phyloP scores from a whole-genome alignment of 1,140 invertebrate genomes.

The Drosophila ambigua region DNA sequence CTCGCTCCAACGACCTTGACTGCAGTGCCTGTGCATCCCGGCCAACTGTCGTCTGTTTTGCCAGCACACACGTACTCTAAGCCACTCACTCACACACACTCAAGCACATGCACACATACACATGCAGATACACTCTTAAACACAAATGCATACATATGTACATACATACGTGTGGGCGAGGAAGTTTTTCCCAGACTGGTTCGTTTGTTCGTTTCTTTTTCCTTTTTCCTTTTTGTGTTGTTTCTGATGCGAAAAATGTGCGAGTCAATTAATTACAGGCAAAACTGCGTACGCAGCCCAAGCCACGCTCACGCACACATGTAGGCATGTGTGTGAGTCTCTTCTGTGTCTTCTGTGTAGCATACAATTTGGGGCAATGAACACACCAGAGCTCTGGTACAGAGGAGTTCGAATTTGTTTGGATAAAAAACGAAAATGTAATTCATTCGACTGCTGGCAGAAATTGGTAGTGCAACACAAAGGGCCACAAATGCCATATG shows the following conservation, averaged over 20 bases:
- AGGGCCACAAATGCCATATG: conserved; percentile 54
- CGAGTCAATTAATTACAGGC: conserved; percentile 78
- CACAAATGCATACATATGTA: not conserved
- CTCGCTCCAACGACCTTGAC: conserved; percentile 58
- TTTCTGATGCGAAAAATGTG: conserved; percentile 64
- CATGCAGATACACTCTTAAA: not conserved
- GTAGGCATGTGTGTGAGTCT: conserved; percentile 25
- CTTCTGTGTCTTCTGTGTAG: conserved; percentile 47
- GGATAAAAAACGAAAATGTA: conserved; percentile 56
- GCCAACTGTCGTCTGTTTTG: conserved; percentile 45
- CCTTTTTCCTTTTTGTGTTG: conserved; percentile 51
- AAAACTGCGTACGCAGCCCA: conserved; percentile 24
- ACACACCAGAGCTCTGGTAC: not conserved
- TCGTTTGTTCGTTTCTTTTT: conserved; percentile 5
- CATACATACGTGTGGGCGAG: conserved; percentile 1
- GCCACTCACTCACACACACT: not conserved
- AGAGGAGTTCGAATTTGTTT: conserved; percentile 61
- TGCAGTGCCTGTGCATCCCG: conserved; percentile 34
- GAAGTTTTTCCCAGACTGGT: conserved; percentile 45
- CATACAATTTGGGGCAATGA: conserved; percentile 51
- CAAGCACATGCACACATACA: not conserved
- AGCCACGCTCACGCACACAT: not conserved
- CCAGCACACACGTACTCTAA: not conserved
- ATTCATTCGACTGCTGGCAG: conserved; percentile 60
- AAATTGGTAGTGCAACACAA: conserved; percentile 55